phyloP scores from a whole-genome alignment of 2,113 vertebrate genomes.

The Scartelaos histophorus region DNA sequence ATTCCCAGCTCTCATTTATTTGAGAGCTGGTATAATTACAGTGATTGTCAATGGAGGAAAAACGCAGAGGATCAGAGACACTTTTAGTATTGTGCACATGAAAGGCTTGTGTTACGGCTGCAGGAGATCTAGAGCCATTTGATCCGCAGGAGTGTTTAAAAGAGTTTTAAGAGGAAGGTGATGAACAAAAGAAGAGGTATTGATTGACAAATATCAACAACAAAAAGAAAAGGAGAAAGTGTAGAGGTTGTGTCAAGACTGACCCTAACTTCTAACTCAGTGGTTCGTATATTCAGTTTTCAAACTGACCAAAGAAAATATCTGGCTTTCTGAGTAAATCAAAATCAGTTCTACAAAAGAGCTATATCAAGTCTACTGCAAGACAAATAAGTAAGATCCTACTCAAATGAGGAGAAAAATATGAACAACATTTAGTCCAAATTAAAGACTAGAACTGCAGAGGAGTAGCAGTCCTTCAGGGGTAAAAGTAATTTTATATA shows the following conservation, averaged over 20 bases:
- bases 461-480: too few species aligned
- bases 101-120: conserved; percentile 25
- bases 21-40: conserved; percentile 64
- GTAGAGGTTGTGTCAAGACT: background rate
- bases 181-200: background rate
- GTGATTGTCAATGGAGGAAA: conserved; percentile 62
- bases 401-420: too few species aligned
- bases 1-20: conserved; percentile 57
- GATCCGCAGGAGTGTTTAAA: background rate
- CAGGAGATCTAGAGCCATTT: background rate
- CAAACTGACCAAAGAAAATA: too few species aligned
- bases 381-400: too few species aligned
- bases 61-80: conserved; percentile 51
- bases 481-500: too few species aligned
- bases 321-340: too few species aligned
- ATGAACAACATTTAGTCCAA: too few species aligned
- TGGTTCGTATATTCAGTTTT: too few species aligned
- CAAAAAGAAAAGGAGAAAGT: background rate
- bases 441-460: too few species aligned
- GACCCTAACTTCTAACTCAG: background rate
- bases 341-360: too few species aligned
- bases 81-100: conserved; percentile 42
- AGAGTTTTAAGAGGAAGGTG: background rate
- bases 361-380: too few species aligned
- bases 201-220: background rate